phyloP scores from a whole-genome alignment of 2,113 vertebrate species.

The Calypte anna region DNA sequence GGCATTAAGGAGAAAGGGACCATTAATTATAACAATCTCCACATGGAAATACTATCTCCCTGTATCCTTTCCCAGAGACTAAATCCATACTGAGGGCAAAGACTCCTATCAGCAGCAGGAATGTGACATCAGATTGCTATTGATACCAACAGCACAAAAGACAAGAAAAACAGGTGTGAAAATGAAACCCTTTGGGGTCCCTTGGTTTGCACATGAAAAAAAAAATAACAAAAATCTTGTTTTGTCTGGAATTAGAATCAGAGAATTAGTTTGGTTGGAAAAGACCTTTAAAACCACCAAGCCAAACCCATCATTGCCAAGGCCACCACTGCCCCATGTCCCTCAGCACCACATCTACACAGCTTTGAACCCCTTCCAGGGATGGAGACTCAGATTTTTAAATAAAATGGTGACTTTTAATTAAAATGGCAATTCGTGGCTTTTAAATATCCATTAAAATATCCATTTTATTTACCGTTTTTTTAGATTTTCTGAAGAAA shows the following conservation, averaged over 20 bases:
- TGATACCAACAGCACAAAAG: background rate
- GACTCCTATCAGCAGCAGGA: background rate
- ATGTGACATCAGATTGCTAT: background rate
- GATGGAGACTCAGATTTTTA: no score
- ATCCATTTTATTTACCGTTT: background rate
- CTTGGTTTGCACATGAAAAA: background rate
- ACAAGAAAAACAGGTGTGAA: background rate
- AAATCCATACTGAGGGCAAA: background rate
- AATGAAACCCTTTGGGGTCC: background rate
- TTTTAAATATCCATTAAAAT: no score
- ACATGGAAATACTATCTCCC: background rate
- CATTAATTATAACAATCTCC: slow-evolving; percentile 14
- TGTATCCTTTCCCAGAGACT: background rate
- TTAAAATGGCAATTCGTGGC: no score
- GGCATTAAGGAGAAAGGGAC: background rate
- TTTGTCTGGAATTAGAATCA: background rate
- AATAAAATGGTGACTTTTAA: no score
- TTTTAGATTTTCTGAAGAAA: background rate
- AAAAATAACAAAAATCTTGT: background rate
- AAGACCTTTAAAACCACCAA: no score
- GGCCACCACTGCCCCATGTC: no score
- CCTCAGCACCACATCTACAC: no score
- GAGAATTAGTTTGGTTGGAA: no score
- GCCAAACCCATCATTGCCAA: no score
- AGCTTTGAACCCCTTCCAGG: no score